phyloP scores from a whole-genome alignment of 2,888 invertebrate genomes.

The Drosophila neonasuta region DNA sequence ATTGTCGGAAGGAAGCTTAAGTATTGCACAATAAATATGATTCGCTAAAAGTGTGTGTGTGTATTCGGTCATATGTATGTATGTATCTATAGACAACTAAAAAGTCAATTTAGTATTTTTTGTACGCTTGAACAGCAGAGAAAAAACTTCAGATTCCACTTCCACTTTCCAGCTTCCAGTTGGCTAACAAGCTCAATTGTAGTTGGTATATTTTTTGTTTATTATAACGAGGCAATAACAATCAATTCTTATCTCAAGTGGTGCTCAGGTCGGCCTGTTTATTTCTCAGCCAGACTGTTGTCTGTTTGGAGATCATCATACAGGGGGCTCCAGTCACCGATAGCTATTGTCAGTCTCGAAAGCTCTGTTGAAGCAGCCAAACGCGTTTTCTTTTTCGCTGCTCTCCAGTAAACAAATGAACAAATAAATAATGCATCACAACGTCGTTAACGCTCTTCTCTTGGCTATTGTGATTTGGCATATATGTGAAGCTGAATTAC shows the following conservation, averaged over 20 bases:
- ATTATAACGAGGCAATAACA: conserved; percentile 19
- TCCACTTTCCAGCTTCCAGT: conserved; percentile 36
- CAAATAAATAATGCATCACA: conserved; percentile 42
- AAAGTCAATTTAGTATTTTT: conserved; percentile 19
- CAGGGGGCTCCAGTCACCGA: conserved; percentile 1
- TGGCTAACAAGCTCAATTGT: conserved; percentile 14
- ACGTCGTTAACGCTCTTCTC: conserved; percentile 31
- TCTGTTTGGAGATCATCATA: conserved; percentile 26
- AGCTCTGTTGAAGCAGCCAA: conserved; percentile 55
- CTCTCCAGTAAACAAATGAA: conserved; percentile 15
- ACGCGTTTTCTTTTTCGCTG: conserved; percentile 54
- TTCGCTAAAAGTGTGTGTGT: neutral
- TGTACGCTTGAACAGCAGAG: conserved; percentile 22
- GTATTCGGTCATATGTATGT: neutral
- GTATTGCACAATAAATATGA: neutral
- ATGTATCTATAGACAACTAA: neutral
- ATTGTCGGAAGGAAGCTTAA: conserved; percentile 58
- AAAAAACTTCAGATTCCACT: conserved; percentile 21
- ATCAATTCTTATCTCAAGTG: conserved; percentile 46
- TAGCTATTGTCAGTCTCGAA: conserved; percentile 47
- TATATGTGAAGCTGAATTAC: conserved; percentile 18
- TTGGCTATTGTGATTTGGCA: conserved; percentile 31
- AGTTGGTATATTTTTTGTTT: conserved; percentile 5
- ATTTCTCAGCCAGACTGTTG: conserved; percentile 26
- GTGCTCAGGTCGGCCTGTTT: conserved; percentile 13